phyloP scores from a whole-genome alignment of 1,140 invertebrate genomes.

The Choristoneura fumiferana region DNA sequence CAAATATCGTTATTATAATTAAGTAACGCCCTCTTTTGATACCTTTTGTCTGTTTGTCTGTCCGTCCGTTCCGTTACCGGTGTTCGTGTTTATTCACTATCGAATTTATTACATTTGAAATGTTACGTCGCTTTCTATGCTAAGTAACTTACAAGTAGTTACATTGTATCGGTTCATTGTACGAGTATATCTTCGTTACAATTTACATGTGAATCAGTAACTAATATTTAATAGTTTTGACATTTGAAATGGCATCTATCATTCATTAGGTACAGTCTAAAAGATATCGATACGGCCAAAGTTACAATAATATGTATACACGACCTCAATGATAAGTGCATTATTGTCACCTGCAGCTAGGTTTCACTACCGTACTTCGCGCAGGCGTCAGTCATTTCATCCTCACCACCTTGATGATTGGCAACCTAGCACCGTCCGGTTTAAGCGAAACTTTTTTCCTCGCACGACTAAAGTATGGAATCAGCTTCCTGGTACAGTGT shows the following conservation, averaged over 20 bases:
- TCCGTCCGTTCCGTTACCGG: conserved; percentile 30
- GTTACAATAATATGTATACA: too few relatives aligned
- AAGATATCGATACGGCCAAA: too few relatives aligned
- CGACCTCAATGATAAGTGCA: too few relatives aligned
- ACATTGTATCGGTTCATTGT: conserved; percentile 40
- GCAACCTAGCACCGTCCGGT: too few relatives aligned
- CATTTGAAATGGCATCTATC: conserved; percentile 25
- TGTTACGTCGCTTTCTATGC: conserved; percentile 41
- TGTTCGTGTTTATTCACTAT: conserved; percentile 43
- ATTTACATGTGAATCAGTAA: conserved; percentile 35
- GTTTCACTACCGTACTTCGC: too few relatives aligned
- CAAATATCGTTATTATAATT: conserved; percentile 43
- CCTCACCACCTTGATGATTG: too few relatives aligned
- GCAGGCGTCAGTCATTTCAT: too few relatives aligned
- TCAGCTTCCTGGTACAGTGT: too few relatives aligned
- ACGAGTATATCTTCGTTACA: conserved; percentile 23
- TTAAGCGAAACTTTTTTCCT: too few relatives aligned
- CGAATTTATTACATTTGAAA: conserved; percentile 38
- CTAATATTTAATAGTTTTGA: conserved; percentile 27
- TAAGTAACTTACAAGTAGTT: conserved; percentile 37
- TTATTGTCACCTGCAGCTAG: too few relatives aligned
- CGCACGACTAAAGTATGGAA: too few relatives aligned
- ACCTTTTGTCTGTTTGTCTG: conserved; percentile 46
- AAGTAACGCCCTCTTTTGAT: conserved; percentile 51
- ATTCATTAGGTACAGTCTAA: too few relatives aligned